Evolutionary conservation across 2,888 invertebrate species (phyloP).

Genomic region (Gortyna flavago): DNA sequence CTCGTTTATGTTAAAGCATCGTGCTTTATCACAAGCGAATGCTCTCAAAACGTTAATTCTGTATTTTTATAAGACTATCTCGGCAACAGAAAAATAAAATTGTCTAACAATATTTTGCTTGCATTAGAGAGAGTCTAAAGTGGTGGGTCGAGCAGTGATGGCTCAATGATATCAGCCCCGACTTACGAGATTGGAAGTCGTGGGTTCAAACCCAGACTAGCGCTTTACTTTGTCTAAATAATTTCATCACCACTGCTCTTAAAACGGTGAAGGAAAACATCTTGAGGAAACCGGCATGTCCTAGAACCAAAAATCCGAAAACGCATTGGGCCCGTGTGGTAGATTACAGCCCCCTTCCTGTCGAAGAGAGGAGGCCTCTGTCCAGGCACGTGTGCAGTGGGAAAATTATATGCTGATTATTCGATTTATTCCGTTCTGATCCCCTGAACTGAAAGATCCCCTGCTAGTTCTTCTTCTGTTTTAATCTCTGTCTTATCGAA

Average conservation of each 20-base stretch:
- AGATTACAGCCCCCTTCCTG: too few species aligned
- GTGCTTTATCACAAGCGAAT: slow-evolving; percentile 27
- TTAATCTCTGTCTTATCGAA: too few species aligned
- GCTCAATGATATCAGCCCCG: neutral
- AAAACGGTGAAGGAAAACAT: neutral
- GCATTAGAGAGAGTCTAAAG: neutral
- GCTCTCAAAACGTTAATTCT: slow-evolving; percentile 12
- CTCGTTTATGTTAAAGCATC: slow-evolving; percentile 40
- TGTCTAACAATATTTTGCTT: neutral
- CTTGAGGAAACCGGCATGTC: too few species aligned
- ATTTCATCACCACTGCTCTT: neutral
- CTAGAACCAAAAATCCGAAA: too few species aligned
- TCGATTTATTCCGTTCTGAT: too few species aligned
- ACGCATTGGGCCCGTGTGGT: too few species aligned
- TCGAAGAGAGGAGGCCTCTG: neutral
- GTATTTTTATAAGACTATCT: slow-evolving; percentile 19
- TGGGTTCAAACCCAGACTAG: neutral
- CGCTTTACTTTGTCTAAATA: too few species aligned
- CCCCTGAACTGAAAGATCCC: too few species aligned
- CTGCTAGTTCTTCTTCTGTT: too few species aligned
- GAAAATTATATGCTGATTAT: neutral
- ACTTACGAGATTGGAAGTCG: neutral
- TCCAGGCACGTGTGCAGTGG: neutral
- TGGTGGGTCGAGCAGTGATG: neutral
- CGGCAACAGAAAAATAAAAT: neutral